Conservation (phyloP, 1,140 invertebrate genomes). For the Zeugodacus cucurbitae region DNA sequence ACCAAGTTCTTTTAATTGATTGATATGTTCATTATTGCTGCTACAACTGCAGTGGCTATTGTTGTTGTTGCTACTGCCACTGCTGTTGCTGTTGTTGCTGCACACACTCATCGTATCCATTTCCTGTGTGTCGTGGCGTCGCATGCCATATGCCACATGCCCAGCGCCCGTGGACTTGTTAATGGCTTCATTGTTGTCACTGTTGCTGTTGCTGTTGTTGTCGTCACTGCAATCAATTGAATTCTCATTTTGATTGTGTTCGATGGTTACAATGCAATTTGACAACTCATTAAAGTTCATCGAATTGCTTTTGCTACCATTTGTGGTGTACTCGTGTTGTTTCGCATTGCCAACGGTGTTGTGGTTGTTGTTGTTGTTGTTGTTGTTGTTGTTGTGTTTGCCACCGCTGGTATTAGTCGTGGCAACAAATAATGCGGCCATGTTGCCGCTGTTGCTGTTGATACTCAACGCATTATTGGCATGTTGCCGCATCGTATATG, state of each 20-base stretch:
- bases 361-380: constrained; percentile 40
- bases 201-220: constrained; percentile 44
- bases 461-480: constrained; percentile 11
- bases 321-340: constrained; percentile 24
- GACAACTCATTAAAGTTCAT: constrained; percentile 67
- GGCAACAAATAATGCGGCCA: constrained; percentile 28
- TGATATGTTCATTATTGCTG: constrained; percentile 51
- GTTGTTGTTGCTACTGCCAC: constrained; percentile 37
- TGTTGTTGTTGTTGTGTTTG: constrained; percentile 41
- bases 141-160: background rate
- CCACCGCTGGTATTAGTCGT: background rate
- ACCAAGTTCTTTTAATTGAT: constrained; percentile 62
- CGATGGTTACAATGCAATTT: constrained; percentile 65
- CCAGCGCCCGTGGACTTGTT: background rate
- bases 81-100: constrained; percentile 44
- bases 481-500: constrained; percentile 15
- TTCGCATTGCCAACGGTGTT: background rate
- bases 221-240: constrained; percentile 43
- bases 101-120: constrained; percentile 55
- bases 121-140: constrained; percentile 43
- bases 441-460: background rate
- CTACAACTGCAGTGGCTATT: constrained; percentile 44
- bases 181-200: background rate
- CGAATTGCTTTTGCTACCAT: constrained; percentile 60
- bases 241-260: constrained; percentile 55